Evolutionary conservation across 1,140 invertebrate species (phyloP).

Genomic region (Formica exsecta): DNA sequence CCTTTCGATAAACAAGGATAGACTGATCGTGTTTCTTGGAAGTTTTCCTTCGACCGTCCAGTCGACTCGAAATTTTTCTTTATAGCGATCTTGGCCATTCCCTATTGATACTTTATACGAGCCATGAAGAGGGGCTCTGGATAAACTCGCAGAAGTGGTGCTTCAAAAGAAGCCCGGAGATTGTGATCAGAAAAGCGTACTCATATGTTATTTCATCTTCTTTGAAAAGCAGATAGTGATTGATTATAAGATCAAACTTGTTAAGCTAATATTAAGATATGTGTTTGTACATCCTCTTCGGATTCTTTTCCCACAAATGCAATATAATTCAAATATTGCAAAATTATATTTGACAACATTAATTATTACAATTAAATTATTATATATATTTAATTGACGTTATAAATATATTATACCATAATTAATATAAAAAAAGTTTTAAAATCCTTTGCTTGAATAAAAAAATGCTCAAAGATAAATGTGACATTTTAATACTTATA

Average conservation of each 20-base stretch:
- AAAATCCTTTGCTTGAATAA: too few species aligned
- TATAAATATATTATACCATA: too few species aligned
- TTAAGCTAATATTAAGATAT: background rate
- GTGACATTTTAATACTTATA: too few species aligned
- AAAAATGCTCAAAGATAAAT: too few species aligned
- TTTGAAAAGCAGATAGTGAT: slow-evolving; percentile 1
- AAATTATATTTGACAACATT: background rate
- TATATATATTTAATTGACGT: too few species aligned
- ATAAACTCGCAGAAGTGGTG: slow-evolving; percentile 32
- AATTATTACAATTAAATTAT: background rate
- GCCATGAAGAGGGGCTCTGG: background rate
- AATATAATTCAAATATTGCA: background rate
- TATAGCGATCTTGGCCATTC: background rate
- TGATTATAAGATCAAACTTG: background rate
- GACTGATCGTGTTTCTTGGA: slow-evolving; percentile 24
- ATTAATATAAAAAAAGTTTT: too few species aligned
- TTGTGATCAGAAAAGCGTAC: slow-evolving; percentile 20
- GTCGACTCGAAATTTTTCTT: slow-evolving; percentile 12
- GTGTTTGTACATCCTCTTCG: too few species aligned
- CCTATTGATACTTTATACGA: slow-evolving; percentile 21
- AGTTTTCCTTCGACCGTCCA: background rate
- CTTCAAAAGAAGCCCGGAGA: slow-evolving; percentile 1
- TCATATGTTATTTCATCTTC: background rate
- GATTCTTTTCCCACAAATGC: background rate
- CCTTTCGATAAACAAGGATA: slow-evolving; percentile 46